Percentiles rank a stretch among this genome's conserved stretches.
Conservation (phyloP, 2,113 vertebrate genomes). For the Sylvilagus bachmani region DNA sequence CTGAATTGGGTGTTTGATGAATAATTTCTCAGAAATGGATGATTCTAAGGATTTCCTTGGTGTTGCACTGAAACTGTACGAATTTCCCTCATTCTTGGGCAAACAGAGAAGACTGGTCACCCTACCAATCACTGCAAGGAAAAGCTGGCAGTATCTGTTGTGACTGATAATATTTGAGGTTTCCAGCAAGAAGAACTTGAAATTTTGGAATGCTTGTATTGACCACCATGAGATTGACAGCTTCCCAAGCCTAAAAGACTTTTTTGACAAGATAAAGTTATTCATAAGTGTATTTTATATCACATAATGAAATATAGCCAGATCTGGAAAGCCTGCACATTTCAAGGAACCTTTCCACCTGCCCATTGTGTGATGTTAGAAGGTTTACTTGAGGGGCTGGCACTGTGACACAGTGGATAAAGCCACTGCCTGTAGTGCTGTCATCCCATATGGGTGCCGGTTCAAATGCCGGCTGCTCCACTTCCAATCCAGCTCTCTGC, state of each 20-base stretch:
- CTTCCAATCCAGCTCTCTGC: too few relatives aligned
- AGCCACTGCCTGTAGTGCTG: too few relatives aligned
- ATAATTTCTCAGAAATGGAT: slow-evolving; percentile 51
- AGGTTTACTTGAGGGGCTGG: not conserved
- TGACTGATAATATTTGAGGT: not conserved
- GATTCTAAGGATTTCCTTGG: not conserved
- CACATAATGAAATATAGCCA: not conserved
- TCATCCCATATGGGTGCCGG: too few relatives aligned
- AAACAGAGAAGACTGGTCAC: not conserved
- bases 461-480: too few relatives aligned
- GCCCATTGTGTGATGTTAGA: not conserved
- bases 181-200: not conserved
- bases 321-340: not conserved
- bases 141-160: not conserved
- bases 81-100: not conserved
- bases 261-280: not conserved
- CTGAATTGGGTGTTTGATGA: not conserved
- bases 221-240: not conserved
- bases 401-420: too few relatives aligned
- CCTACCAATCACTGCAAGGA: not conserved
- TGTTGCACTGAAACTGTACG: not conserved
- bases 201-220: not conserved
- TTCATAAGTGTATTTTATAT: not conserved
- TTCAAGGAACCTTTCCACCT: not conserved
- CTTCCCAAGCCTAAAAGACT: not conserved